These are phyloP conservation scores for Halictus quadricinctus DNA, from an alignment of 2,888 invertebrate genomes.

Conservation along the genomic window DNA sequence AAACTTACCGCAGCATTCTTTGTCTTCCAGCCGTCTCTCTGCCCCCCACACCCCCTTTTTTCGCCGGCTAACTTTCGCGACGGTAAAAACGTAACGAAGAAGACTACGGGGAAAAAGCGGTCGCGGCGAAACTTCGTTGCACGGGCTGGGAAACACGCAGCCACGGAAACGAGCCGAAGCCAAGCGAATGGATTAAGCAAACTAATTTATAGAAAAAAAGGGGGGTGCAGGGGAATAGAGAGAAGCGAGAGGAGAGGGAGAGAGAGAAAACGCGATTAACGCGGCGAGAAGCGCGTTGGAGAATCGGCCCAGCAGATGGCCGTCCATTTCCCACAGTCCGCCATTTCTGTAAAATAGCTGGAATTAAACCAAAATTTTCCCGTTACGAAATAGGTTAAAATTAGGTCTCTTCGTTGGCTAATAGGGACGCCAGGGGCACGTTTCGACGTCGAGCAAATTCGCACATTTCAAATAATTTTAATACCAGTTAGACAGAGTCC, in stretches of 20 bases:
- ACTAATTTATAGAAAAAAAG: conserved; percentile 45
- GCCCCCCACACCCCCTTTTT: background rate
- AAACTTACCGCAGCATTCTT: background rate
- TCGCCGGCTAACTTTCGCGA: conserved; percentile 10
- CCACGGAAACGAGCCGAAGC: conserved; percentile 14
- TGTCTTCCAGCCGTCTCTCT: background rate
- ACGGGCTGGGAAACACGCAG: background rate
- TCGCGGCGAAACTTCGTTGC: conserved; percentile 11
- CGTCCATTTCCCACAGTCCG: background rate
- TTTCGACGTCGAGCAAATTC: too few relatives aligned
- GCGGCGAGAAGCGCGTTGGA: background rate
- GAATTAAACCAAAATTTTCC: background rate
- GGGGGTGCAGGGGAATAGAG: background rate
- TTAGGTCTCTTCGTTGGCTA: too few relatives aligned
- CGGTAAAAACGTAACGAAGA: background rate
- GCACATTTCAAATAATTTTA: too few relatives aligned
- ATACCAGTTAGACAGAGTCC: too few relatives aligned
- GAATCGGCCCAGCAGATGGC: background rate
- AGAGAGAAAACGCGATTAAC: conserved; percentile 22
- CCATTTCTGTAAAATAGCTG: background rate
- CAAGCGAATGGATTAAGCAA: conserved; percentile 49
- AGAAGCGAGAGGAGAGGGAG: background rate
- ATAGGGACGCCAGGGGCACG: too few relatives aligned
- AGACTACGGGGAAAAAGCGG: background rate
- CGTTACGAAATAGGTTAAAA: background rate